Conservation (phyloP, 37 sponge, comb jelly and placozoan genomes). For the Halisarca cf. caerulea region DNA sequence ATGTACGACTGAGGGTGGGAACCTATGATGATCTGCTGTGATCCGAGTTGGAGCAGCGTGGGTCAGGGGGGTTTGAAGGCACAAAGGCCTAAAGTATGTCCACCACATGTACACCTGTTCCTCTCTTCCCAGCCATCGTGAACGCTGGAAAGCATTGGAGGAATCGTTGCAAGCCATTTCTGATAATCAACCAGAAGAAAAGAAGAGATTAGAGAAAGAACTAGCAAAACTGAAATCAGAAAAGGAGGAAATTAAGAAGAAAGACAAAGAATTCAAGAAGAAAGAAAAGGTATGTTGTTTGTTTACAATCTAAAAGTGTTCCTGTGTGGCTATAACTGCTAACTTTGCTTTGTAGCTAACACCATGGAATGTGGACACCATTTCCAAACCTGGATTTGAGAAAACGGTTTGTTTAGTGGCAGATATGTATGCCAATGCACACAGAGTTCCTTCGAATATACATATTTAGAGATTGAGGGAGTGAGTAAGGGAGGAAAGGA, state of each 20-base stretch:
- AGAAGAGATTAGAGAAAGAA: slow-evolving; percentile 24
- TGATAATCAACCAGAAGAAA: slow-evolving; percentile 23
- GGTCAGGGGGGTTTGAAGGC: no score
- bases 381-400: slow-evolving; percentile 86
- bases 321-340: no score
- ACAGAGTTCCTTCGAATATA: no score
- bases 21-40: no score
- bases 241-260: slow-evolving; percentile 60
- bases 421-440: background rate
- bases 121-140: no score
- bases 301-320: no score
- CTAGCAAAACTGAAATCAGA: slow-evolving; percentile 50
- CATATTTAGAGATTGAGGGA: no score
- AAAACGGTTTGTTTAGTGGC: slow-evolving; percentile 52
- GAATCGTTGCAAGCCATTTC: background rate
- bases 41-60: no score
- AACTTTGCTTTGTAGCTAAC: slow-evolving; percentile 43
- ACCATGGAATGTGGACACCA: slow-evolving; percentile 91
- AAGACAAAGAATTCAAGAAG: slow-evolving; percentile 72
- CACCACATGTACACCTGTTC: no score
- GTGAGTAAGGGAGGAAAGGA: no score
- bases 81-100: no score
- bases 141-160: background rate
- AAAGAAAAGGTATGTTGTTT: slow-evolving; percentile 56
- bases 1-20: no score